Conservation (phyloP, 2,113 vertebrate genomes). For the crab-eating macaque (Macaca fascicularis) region T2T-MFA8v1.1 NC_088379.1:173885001-173885500, state of each 20-base stretch:
- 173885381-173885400: constrained; percentile 24
- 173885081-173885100: neutral
- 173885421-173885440: neutral
- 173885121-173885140: neutral
- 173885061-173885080: neutral
- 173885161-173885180: neutral
- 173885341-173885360: constrained; percentile 62
- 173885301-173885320: constrained; percentile 64
- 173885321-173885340: constrained; percentile 63
- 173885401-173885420: neutral
- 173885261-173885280: neutral
- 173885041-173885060: neutral
- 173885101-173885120: neutral
- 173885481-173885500: constrained; percentile 23
- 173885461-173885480: neutral
- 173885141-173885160: neutral
- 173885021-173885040: neutral
- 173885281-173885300: constrained; percentile 26
- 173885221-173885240: neutral
- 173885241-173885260: neutral
- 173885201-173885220: neutral
- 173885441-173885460: neutral
- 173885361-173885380: constrained; percentile 49
- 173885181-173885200: neutral
- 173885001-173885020: neutral